Conservation (phyloP, 2,797 vertebrate species). For the Phoebastria nigripes region DNA sequence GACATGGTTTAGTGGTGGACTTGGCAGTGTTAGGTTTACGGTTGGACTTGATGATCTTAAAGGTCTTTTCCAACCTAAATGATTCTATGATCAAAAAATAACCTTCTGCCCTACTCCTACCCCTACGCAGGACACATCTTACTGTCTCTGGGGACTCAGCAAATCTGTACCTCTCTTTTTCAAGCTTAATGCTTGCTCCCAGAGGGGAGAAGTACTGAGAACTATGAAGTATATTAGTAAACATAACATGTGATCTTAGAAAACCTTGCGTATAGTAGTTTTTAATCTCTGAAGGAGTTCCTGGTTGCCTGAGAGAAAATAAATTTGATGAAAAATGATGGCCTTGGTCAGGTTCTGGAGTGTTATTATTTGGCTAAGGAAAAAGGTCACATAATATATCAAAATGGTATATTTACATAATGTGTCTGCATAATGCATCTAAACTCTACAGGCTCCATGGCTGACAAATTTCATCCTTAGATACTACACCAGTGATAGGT, state of each 20-base stretch:
- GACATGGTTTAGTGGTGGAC: not conserved
- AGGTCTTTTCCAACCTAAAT: not conserved
- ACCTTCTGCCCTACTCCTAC: not conserved
- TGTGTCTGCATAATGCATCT: not conserved
- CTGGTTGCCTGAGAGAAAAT: conserved; percentile 9
- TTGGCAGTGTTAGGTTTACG: not conserved
- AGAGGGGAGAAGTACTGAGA: not conserved
- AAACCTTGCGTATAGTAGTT: not conserved
- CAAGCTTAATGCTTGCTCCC: not conserved
- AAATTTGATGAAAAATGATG: conserved; percentile 1
- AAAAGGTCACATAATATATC: conserved; percentile 47
- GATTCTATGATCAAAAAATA: not conserved
- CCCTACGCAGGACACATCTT: not conserved
- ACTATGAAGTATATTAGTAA: not conserved
- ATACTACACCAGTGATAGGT: not conserved
- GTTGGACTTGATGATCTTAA: not conserved
- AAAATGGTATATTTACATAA: conserved; percentile 52
- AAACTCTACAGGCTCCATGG: not conserved
- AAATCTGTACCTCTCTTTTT: not conserved
- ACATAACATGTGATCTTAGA: not conserved
- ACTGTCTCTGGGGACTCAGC: not conserved
- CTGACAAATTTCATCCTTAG: not conserved
- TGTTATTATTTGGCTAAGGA: conserved; percentile 11
- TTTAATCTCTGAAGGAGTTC: not conserved
- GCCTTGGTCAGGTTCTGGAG: not conserved